Conservation (phyloP, 2,888 invertebrate species). For the Limnephilus marmoratus region DNA sequence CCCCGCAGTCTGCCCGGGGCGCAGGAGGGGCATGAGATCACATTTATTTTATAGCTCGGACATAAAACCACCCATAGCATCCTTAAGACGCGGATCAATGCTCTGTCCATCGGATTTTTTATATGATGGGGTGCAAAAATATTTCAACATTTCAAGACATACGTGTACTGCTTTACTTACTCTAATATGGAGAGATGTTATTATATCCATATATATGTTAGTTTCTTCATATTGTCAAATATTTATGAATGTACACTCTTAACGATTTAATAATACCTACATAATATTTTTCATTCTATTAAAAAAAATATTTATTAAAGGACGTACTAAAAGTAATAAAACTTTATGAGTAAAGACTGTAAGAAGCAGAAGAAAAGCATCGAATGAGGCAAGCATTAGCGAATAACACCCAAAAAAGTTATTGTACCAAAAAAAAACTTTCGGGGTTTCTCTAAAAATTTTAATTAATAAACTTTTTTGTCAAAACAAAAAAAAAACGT, state of each 20-base stretch:
- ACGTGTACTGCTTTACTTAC: background rate
- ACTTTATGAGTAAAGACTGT: too few relatives aligned
- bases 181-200: background rate
- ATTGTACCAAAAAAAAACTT: background rate
- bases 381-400: too few relatives aligned
- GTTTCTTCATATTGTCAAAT: background rate
- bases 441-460: too few relatives aligned
- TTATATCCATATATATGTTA: background rate
- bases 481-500: too few relatives aligned
- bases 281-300: too few relatives aligned
- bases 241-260: too few relatives aligned
- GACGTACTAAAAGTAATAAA: too few relatives aligned
- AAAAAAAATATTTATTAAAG: too few relatives aligned
- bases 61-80: slow-evolving; percentile 49
- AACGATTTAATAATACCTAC: too few relatives aligned
- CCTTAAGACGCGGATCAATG: slow-evolving; percentile 41
- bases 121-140: background rate
- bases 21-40: slow-evolving; percentile 50
- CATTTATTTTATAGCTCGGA: slow-evolving; percentile 62
- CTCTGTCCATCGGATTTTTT: slow-evolving; percentile 32
- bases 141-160: background rate
- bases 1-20: slow-evolving; percentile 30
- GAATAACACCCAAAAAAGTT: too few relatives aligned
- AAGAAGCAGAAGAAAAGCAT: too few relatives aligned
- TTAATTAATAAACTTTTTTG: too few relatives aligned